Conservation (phyloP, 2,113 vertebrate species). For the Clarias batrachus region DNA sequence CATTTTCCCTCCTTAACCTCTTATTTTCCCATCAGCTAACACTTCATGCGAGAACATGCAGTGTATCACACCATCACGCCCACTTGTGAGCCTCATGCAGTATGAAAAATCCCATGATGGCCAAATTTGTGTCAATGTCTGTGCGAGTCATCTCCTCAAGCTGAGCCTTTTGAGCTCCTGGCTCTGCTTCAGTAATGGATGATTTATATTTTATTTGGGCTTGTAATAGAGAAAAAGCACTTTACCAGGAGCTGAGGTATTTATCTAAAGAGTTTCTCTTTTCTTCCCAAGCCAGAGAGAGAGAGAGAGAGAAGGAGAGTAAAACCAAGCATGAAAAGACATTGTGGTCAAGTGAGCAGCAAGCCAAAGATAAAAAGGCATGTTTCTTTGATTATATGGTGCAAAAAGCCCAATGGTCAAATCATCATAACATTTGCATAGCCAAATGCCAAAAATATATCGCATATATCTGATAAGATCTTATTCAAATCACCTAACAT, state of each 20-base stretch:
- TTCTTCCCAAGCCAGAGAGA: conserved; percentile 41
- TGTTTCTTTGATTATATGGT: neutral
- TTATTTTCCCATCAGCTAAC: conserved; percentile 31
- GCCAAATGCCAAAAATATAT: neutral
- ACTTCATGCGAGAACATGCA: conserved; percentile 48
- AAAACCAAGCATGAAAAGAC: neutral
- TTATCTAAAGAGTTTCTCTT: conserved; percentile 34
- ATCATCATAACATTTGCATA: no score
- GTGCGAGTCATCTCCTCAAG: neutral
- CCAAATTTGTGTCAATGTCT: conserved; percentile 26
- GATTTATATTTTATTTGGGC: conserved; percentile 46
- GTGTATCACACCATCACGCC: neutral
- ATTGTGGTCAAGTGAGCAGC: neutral
- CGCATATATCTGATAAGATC: neutral
- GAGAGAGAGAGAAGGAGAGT: conserved; percentile 25
- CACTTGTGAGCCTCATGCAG: neutral
- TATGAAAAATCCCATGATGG: conserved; percentile 2
- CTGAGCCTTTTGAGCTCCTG: conserved; percentile 14
- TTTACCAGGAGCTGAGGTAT: conserved; percentile 37
- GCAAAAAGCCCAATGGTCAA: neutral
- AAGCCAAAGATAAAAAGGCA: neutral
- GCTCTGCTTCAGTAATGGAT: conserved; percentile 55
- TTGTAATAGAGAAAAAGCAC: conserved; percentile 41
- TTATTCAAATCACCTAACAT: neutral
- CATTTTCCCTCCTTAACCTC: conserved; percentile 31